phyloP scores from a whole-genome alignment of 92 coral and sea anemone genomes.

The Galaxea fascicularis region DNA sequence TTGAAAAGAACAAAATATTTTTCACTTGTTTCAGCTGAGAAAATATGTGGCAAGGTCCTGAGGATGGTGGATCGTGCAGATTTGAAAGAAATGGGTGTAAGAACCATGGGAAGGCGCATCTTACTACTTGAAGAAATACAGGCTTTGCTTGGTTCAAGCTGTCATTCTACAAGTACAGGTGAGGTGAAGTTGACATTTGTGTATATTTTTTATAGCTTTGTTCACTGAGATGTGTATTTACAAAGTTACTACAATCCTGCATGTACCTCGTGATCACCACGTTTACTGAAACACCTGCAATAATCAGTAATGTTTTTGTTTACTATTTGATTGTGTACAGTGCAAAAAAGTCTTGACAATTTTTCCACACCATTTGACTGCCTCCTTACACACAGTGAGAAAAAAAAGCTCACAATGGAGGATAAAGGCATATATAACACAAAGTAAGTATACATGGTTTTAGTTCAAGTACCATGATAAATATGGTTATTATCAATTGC shows the following conservation, averaged over 20 bases:
- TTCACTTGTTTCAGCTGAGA: conserved; percentile 4
- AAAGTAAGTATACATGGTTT: neutral
- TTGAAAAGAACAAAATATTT: neutral
- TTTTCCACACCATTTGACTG: neutral
- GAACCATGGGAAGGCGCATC: conserved; percentile 16
- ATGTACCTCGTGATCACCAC: too few relatives aligned
- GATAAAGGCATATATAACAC: conserved; percentile 17
- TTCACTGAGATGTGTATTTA: too few relatives aligned
- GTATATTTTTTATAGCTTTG: neutral
- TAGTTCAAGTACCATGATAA: neutral
- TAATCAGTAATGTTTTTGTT: neutral
- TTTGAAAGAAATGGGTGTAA: conserved; percentile 27
- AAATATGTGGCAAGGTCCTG: conserved; percentile 3
- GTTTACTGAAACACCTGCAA: too few relatives aligned
- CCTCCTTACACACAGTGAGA: conserved; percentile 9
- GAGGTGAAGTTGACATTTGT: conserved; percentile 17
- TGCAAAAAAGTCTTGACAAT: neutral
- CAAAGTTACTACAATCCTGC: too few relatives aligned
- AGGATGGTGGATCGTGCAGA: conserved; percentile 11
- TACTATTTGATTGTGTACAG: neutral
- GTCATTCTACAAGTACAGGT: conserved; percentile 28
- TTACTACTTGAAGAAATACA: conserved; percentile 4
- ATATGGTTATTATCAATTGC: too few relatives aligned
- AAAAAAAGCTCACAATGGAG: conserved; percentile 16
- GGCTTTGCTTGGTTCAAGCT: neutral